Percentiles rank a stretch among this genome's conserved stretches.
Conservation (phyloP, 2,113 vertebrate species). For the Hyperopisus bebe region DNA sequence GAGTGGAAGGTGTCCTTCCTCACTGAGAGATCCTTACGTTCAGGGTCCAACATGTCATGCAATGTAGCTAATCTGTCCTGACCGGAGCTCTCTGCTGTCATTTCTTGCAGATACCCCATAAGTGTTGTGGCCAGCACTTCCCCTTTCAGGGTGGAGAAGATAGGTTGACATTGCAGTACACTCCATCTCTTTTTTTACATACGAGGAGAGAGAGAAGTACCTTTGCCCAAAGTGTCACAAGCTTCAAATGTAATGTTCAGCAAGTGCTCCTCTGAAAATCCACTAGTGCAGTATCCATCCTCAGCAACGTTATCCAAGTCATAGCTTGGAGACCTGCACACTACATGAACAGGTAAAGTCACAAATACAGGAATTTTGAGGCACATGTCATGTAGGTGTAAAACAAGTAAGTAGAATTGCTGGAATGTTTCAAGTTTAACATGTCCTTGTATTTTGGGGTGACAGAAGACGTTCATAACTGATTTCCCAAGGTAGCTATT, state of each 20-base stretch:
- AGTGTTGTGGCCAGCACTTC: constrained; percentile 56
- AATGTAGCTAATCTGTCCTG: constrained; percentile 49
- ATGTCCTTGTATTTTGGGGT: background rate
- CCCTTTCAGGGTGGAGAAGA: constrained; percentile 35
- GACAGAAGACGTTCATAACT: background rate
- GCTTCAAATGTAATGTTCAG: constrained; percentile 61
- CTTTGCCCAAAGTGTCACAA: constrained; percentile 50
- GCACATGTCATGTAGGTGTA: background rate
- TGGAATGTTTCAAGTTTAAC: background rate
- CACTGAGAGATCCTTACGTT: constrained; percentile 45
- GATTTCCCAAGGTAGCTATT: background rate
- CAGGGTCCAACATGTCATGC: constrained; percentile 50
- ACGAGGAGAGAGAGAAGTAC: constrained; percentile 31
- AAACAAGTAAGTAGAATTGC: background rate
- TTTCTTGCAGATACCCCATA: constrained; percentile 52
- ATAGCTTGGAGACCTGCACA: constrained; percentile 36
- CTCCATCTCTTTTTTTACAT: background rate
- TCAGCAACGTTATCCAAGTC: constrained; percentile 30
- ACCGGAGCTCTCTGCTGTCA: constrained; percentile 51
- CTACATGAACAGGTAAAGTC: constrained; percentile 31
- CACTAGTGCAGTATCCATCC: constrained; percentile 33
- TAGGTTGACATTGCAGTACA: background rate
- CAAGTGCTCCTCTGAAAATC: constrained; percentile 62
- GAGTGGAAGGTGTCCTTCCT: constrained; percentile 54
- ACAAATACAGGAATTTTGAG: background rate